Evolutionary conservation across 1,140 invertebrate species (phyloP).

Genomic region (Drosophila suzukii): DNA sequence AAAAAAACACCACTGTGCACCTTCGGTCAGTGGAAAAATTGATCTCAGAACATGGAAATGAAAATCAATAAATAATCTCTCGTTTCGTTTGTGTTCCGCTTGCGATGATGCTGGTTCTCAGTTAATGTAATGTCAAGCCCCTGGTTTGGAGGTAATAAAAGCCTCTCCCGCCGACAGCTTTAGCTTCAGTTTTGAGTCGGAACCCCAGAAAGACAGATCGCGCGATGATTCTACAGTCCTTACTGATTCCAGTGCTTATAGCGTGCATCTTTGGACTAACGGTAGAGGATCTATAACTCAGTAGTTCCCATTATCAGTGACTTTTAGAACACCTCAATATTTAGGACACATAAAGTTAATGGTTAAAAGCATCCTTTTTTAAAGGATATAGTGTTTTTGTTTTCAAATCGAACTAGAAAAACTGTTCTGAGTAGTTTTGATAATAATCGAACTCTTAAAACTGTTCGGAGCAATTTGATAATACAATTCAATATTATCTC

Average conservation of each 20-base stretch:
- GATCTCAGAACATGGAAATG: constrained; percentile 18
- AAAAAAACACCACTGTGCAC: background rate
- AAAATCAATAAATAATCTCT: constrained; percentile 26
- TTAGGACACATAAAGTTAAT: no score
- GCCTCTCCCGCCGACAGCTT: constrained; percentile 13
- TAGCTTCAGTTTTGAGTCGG: constrained; percentile 47
- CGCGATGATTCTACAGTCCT: constrained; percentile 2
- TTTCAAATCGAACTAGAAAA: background rate
- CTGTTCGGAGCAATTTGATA: no score
- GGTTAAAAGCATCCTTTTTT: no score
- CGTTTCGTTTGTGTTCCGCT: constrained; percentile 20
- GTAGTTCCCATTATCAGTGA: background rate
- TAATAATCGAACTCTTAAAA: background rate
- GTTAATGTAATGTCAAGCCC: constrained; percentile 22
- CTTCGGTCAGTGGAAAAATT: constrained; percentile 16
- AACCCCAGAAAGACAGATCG: constrained; percentile 1
- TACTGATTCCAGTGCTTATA: background rate
- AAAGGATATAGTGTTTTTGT: background rate
- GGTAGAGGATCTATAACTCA: constrained; percentile 24
- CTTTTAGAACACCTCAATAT: background rate
- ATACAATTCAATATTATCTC: background rate
- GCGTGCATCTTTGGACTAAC: constrained; percentile 29
- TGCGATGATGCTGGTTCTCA: constrained; percentile 21
- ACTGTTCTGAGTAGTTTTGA: no score
- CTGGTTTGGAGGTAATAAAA: constrained; percentile 54